Conservation (phyloP, 2,888 invertebrate genomes). For the Aphodius sticticus region DNA sequence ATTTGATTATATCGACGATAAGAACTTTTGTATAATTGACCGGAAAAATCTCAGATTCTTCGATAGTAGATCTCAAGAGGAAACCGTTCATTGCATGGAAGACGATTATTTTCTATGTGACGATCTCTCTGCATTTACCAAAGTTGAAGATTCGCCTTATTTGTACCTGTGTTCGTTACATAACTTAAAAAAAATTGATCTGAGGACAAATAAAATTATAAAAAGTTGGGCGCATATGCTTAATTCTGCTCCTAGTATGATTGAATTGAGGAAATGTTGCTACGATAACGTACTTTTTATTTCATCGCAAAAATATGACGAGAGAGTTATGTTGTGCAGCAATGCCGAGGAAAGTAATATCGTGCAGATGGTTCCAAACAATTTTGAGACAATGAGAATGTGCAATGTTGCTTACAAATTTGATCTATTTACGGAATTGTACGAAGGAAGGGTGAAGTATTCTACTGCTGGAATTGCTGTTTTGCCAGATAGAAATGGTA, state of each 20-base stretch:
- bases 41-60: constrained; percentile 30
- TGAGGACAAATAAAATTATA: constrained; percentile 27
- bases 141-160: constrained; percentile 29
- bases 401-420: constrained; percentile 28
- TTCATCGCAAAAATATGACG: constrained; percentile 33
- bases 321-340: constrained; percentile 28
- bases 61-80: constrained; percentile 30
- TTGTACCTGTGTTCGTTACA: constrained; percentile 31
- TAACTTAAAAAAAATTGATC: constrained; percentile 34
- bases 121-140: constrained; percentile 26
- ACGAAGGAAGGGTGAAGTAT: constrained; percentile 27
- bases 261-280: constrained; percentile 21
- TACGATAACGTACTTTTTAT: constrained; percentile 29
- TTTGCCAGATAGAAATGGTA: constrained; percentile 24
- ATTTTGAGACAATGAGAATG: constrained; percentile 26
- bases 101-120: constrained; percentile 32
- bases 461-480: constrained; percentile 32
- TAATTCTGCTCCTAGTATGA: constrained; percentile 27
- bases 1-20: constrained; percentile 27
- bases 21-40: constrained; percentile 26
- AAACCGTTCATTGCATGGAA: constrained; percentile 14
- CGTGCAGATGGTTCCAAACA: constrained; percentile 33
- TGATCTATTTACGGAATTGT: constrained; percentile 23
- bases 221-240: constrained; percentile 34
- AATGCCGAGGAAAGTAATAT: constrained; percentile 28